Evolutionary conservation across 2,113 vertebrate genomes (phyloP).

Genomic region (Pavo muticus): DNA sequence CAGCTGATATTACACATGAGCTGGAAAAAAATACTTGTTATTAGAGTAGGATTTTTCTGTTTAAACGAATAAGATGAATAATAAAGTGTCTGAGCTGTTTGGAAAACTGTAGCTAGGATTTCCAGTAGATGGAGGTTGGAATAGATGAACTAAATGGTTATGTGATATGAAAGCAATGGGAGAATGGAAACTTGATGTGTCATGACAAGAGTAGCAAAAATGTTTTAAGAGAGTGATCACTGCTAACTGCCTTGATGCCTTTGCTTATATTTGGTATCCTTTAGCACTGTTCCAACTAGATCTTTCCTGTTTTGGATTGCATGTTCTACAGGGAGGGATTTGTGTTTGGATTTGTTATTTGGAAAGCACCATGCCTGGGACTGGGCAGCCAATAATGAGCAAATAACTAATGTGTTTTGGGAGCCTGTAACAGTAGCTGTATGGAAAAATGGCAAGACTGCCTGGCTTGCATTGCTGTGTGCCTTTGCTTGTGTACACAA

Average conservation of each 20-base stretch:
- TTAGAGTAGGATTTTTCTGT: background rate
- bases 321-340: background rate
- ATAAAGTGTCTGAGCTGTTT: background rate
- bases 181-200: conserved; percentile 24
- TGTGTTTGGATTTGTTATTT: background rate
- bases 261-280: background rate
- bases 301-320: conserved; percentile 40
- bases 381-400: conserved; percentile 18
- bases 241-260: conserved; percentile 14
- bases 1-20: background rate
- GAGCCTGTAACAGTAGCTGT: conserved; percentile 30
- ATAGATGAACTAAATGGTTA: background rate
- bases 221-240: conserved; percentile 15
- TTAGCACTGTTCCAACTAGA: background rate
- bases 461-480: background rate
- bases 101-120: background rate
- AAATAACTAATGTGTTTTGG: background rate
- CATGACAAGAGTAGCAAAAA: background rate
- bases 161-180: background rate
- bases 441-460: conserved; percentile 19
- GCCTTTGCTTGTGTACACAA: background rate
- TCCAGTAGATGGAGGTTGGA: background rate
- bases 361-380: background rate
- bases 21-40: background rate
- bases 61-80: background rate